Evolutionary conservation across 1,140 invertebrate genomes (phyloP).

Genomic region (Acromyrmex charruanus): DNA sequence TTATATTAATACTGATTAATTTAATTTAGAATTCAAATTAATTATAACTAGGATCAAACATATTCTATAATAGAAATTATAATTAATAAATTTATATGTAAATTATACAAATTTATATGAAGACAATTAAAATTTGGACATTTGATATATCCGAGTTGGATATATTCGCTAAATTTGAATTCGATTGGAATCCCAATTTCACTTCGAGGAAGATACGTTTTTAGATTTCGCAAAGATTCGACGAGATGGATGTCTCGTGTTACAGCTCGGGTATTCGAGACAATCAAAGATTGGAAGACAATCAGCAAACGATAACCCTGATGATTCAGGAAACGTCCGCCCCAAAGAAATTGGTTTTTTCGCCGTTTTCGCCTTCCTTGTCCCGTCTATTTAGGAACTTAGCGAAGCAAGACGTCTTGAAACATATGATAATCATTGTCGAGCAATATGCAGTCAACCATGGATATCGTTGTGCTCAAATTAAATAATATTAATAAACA

Average conservation of each 20-base stretch:
- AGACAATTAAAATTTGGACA: background rate
- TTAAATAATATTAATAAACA: conserved; percentile 42
- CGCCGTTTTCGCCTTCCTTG: conserved; percentile 11
- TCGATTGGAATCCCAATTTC: conserved; percentile 14
- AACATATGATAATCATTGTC: background rate
- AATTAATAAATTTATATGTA: background rate
- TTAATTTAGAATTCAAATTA: conserved; percentile 4
- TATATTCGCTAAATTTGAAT: background rate
- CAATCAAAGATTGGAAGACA: conserved; percentile 80
- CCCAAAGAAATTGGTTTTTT: conserved; percentile 30
- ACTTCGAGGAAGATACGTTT: conserved; percentile 22
- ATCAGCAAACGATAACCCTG: conserved; percentile 79
- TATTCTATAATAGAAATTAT: background rate
- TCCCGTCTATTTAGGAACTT: background rate
- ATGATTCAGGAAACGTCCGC: conserved; percentile 64
- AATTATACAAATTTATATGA: background rate
- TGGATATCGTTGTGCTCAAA: background rate
- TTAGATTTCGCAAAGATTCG: conserved; percentile 31
- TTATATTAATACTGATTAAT: background rate
- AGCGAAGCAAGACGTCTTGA: conserved; percentile 11
- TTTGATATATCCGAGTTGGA: background rate
- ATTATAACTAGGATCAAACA: background rate
- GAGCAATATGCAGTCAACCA: background rate
- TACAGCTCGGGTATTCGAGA: conserved; percentile 68
- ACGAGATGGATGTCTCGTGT: conserved; percentile 46